phyloP scores from a whole-genome alignment of 2,797 vertebrate species.

The Otus scops region DNA sequence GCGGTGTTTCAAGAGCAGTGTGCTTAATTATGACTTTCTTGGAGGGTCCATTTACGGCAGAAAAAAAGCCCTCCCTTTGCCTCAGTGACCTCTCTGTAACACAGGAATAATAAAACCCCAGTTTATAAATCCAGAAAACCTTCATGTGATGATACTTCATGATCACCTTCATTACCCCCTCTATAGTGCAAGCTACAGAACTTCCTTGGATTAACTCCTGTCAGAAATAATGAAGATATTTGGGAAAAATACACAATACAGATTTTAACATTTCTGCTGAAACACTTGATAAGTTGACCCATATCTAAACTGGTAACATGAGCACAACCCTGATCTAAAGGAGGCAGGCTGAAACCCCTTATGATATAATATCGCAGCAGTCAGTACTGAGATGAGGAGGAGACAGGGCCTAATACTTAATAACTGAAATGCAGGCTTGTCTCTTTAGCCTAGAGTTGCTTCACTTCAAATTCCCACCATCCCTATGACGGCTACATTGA shows the following conservation, averaged over 20 bases:
- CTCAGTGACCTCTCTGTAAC: not conserved
- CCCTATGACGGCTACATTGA: accelerated
- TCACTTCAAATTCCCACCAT: not conserved
- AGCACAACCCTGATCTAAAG: not conserved
- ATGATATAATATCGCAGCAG: not conserved
- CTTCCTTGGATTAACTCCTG: not conserved
- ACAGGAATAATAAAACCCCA: not conserved
- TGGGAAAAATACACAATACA: not conserved
- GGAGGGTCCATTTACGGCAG: not conserved
- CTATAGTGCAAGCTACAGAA: not conserved
- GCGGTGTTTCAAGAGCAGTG: not conserved
- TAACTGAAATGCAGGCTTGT: not conserved
- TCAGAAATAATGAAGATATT: not conserved
- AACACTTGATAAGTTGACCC: not conserved
- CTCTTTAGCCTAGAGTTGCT: not conserved
- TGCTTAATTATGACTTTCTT: not conserved
- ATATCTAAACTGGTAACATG: not conserved
- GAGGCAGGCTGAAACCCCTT: not conserved
- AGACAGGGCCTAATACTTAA: not conserved
- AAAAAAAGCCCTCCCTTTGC: not conserved
- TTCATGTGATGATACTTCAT: not conserved
- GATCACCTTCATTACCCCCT: not conserved
- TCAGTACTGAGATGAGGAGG: not conserved
- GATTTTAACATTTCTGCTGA: not conserved
- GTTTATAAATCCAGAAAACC: not conserved